Base-by-base conservation (phyloP, 2,888 invertebrate genomes). In the Atrina japonica region DNA sequence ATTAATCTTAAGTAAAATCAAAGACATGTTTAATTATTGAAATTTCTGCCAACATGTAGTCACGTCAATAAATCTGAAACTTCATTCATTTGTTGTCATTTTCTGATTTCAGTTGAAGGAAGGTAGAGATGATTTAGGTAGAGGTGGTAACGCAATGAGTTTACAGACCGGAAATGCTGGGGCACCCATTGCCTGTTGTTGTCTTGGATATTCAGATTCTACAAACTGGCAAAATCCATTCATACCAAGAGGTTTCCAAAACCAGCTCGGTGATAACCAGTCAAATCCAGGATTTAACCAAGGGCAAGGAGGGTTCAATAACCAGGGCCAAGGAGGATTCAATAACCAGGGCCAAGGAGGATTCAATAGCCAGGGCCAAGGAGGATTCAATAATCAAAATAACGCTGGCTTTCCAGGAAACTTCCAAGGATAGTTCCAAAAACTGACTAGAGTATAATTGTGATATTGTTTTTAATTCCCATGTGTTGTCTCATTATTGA, bases 131-230 rank as follows among this genome's bases (percentile, higher is more conserved):
- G 81, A 82, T 60, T 63, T 82, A 18, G 81, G 81, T 9, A 58
- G 75, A 55, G 81, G 81, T 2, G 61, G 68, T 11, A 76, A 66
- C 30, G 72, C 75, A 3, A 63, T 60, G 69, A 82, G 80, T 68
- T 58, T 78, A n/a, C 76, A 74, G 53, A 78, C 75, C n/a, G 81
- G 81, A 18, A 82, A 82, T 56, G 70, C 81, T 7, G 81, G 81
- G 11, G 74, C 77, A 30, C 81, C 81, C 1, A 78, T 82, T 16
- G 76, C 81, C 14, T 82, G 81, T 49, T 82, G 81, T 65, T 71
- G 75, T 18, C 67, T 82, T 25, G 75, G 77, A 2, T 70, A 75
- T 9, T 70, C 80, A 3, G 81, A 82, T 53, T 50, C 73, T 3
- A 73, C 75, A n/a, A 82, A 82, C 58, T 82, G 81, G 81, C 73